Evolutionary conservation across 2,113 vertebrate genomes (phyloP).

Genomic region (Cygnus buccinator): DNA sequence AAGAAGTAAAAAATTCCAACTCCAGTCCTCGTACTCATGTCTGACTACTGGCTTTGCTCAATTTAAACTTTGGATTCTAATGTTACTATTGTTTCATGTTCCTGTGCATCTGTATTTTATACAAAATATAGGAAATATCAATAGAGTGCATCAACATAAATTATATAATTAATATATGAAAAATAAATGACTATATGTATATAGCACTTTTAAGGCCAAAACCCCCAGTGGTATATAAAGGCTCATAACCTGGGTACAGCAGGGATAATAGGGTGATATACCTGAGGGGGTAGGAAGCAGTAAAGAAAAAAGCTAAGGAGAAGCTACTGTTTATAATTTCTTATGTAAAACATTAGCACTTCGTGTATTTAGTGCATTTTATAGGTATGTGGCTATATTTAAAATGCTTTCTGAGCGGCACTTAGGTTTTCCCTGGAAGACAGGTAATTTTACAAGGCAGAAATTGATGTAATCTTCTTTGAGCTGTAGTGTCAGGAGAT

Average conservation of each 20-base stretch:
- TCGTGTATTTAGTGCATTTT: background rate
- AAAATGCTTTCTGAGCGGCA: background rate
- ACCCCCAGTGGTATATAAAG: background rate
- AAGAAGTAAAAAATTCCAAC: background rate
- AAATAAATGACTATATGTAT: background rate
- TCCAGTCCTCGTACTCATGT: background rate
- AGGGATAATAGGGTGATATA: background rate
- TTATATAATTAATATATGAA: background rate
- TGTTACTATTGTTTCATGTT: background rate
- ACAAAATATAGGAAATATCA: background rate
- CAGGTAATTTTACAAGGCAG: background rate
- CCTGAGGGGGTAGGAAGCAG: background rate
- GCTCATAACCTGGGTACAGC: background rate
- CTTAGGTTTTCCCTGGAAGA: background rate
- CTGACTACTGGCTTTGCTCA: background rate
- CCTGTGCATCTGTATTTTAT: background rate
- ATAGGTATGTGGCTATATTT: background rate
- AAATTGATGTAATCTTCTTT: background rate
- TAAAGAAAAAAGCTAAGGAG: background rate
- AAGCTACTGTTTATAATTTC: background rate
- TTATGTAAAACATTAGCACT: background rate
- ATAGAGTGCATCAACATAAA: background rate
- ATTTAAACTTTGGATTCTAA: background rate
- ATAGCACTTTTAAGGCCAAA: background rate
- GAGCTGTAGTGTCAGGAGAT: background rate